A percentile compares a stretch with the other conserved stretches of the same genome.
Evolutionary conservation across 2,888 invertebrate species (phyloP).

Genomic region (Diplolepis rosae): DNA sequence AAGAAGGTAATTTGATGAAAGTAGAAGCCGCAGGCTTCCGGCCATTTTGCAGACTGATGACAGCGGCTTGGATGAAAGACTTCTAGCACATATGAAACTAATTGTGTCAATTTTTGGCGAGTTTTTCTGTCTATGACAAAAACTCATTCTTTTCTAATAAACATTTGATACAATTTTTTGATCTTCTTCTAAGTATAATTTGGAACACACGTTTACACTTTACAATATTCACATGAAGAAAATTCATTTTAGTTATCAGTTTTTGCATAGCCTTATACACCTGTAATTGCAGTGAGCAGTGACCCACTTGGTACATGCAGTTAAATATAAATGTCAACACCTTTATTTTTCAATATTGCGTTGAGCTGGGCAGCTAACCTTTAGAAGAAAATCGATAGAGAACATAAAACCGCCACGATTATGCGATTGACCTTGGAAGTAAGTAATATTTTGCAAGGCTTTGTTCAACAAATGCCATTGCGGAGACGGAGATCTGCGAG

Average conservation of each 20-base stretch:
- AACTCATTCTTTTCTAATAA: too few species aligned
- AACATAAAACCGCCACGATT: conserved; percentile 7
- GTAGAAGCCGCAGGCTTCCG: conserved; percentile 21
- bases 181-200: too few species aligned
- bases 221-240: neutral
- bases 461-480: conserved; percentile 22
- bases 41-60: neutral
- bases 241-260: too few species aligned
- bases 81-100: neutral
- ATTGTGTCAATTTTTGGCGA: neutral
- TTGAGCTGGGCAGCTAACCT: conserved; percentile 1
- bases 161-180: too few species aligned
- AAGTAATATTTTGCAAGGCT: conserved; percentile 17
- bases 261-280: too few species aligned
- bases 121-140: neutral
- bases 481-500: neutral
- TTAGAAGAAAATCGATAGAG: conserved; percentile 20
- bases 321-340: too few species aligned
- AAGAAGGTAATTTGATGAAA: neutral
- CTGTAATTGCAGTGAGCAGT: too few species aligned
- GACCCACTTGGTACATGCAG: too few species aligned
- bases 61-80: conserved; percentile 15
- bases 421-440: conserved; percentile 13
- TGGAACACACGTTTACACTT: neutral
- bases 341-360: neutral